Percentiles rank a stretch among this genome's conserved stretches.
phyloP scores from a whole-genome alignment of 2,797 vertebrate species.

The Cossypha caffra region DNA sequence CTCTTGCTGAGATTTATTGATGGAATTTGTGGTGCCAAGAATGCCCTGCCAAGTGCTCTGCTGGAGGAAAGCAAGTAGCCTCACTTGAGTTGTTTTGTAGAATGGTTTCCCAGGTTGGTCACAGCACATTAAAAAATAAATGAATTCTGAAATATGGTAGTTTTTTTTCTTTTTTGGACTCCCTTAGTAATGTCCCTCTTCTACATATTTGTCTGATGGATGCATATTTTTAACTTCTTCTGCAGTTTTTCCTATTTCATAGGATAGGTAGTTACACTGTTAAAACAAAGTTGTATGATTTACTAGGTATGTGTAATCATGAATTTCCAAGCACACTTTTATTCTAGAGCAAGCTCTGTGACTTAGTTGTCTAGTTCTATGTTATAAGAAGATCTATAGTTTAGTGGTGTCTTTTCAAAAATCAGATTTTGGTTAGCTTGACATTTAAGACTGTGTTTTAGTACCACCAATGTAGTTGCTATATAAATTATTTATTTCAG shows the following conservation, averaged over 20 bases:
- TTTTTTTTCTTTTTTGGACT: not conserved
- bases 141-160: not conserved
- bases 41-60: not conserved
- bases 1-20: conserved; percentile 34
- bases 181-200: not conserved
- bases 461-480: not conserved
- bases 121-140: not conserved
- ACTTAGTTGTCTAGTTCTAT: not conserved
- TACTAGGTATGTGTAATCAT: not conserved
- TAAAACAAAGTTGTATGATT: not conserved
- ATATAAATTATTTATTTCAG: not conserved
- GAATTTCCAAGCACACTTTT: not conserved
- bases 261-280: not conserved
- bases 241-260: not conserved
- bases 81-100: not conserved
- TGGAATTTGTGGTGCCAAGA: conserved; percentile 29
- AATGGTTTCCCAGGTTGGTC: not conserved
- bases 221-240: not conserved
- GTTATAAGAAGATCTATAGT: not conserved
- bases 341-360: not conserved
- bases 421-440: not conserved
- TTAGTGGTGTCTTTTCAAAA: not conserved
- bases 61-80: not conserved
- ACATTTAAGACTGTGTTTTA: not conserved
- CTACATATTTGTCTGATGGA: not conserved